Conservation (phyloP, 2,113 vertebrate genomes). For the Oryctolagus cuniculus region DNA sequence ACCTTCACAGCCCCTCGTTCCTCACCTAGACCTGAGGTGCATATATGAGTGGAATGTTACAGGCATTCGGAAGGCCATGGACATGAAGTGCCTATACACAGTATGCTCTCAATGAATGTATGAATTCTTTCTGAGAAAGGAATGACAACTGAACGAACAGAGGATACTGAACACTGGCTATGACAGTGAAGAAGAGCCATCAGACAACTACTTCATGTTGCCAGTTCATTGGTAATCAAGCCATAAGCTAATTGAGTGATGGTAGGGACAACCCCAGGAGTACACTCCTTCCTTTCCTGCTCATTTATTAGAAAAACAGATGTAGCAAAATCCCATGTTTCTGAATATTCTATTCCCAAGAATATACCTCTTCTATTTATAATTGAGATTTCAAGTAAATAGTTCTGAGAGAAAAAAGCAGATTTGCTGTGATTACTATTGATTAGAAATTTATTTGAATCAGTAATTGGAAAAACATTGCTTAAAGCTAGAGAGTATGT, state of each 20-base stretch:
- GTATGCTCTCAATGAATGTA: background rate
- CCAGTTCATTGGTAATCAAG: slow-evolving; percentile 8
- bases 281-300: background rate
- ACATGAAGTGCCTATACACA: background rate
- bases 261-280: background rate
- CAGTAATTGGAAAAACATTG: slow-evolving; percentile 48
- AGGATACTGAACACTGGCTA: background rate
- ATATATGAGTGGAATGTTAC: background rate
- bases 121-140: background rate
- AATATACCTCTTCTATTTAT: background rate
- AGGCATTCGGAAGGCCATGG: background rate
- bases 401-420: slow-evolving; percentile 35
- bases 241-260: slow-evolving; percentile 37
- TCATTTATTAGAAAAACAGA: slow-evolving; percentile 19
- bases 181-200: background rate
- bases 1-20: background rate
- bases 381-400: slow-evolving; percentile 16
- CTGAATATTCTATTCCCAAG: background rate
- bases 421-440: background rate
- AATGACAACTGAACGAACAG: background rate
- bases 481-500: slow-evolving; percentile 8
- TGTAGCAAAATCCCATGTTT: background rate
- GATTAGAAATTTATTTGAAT: background rate
- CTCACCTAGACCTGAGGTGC: background rate
- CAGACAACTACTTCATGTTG: background rate